Evolutionary conservation across 1,140 invertebrate genomes (phyloP), one percentile per base, ranked within the genome.

Genomic region (Fopius arisanus): DNA sequence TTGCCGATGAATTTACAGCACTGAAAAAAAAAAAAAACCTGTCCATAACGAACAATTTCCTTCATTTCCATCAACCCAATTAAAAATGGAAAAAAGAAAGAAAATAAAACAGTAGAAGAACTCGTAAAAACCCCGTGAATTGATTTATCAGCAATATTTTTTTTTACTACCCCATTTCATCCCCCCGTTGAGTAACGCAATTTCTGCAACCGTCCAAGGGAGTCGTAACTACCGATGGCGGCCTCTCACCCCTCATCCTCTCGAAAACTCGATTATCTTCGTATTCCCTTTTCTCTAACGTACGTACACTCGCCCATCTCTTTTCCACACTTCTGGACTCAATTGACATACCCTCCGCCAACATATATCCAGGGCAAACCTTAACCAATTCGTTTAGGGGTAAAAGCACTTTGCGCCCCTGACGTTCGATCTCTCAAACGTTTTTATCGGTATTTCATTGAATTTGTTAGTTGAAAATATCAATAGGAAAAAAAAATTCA

Each of bases 301-400:
- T 21, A 21, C 19, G 43, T 16, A 51, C 54, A 26, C 19, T 23
- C 19, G 19, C 28, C 1, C 19, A 14, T 16, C 28, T 37, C 2
- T 37, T 0, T 68, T 21, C 54, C 7, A 23, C 59, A 43, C 23
- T 12, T 29, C 33, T 28, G n/a, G 37, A 66, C 48, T 59, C 62
- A 59, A 67, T 33, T 59, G 21, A 37, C 59, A 29, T 69, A 21
- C 59, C 67, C 51, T 67, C 16, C 10, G 62, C 54, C 71, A 37
- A 37, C 33, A 37, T 37, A 37, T 37, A 37, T 75, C 37, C 40
- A 65, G 66, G 41, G 70, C 70, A 75, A 70, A 71, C 33, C 65
- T 73, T 73, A 54, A 73, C 43, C 65, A 73, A 73, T 73, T 73
- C 71, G 65, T 67, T 73, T 67, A 67, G 21, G 71, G 65, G 62